These are phyloP conservation scores for Cryptotis parvus DNA, from an alignment of 2,113 vertebrate species.

Conservation along the genomic window DNA sequence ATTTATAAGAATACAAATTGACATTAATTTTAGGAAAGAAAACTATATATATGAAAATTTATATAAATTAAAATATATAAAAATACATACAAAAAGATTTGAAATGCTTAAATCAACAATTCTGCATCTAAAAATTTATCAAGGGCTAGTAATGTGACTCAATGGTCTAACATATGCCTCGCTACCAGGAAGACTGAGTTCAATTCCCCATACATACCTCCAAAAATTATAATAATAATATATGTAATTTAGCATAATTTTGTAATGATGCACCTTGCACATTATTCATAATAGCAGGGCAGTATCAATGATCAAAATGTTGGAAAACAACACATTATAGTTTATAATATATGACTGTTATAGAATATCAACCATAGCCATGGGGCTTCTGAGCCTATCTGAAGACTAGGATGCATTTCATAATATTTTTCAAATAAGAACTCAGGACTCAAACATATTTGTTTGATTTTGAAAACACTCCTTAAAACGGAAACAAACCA, in stretches of 20 bases:
- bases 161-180: no score
- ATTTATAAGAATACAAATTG: no score
- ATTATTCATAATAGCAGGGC: neutral
- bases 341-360: neutral
- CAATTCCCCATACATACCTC: no score
- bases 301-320: neutral
- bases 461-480: constrained; percentile 22
- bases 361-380: neutral
- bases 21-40: no score
- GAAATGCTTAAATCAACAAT: neutral
- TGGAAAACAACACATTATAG: neutral
- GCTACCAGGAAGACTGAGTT: no score
- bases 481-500: constrained; percentile 28
- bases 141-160: neutral
- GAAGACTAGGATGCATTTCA: constrained; percentile 24
- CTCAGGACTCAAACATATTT: neutral
- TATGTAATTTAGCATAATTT: no score
- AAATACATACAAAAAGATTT: no score
- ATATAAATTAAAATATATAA: no score
- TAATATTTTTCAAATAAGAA: constrained; percentile 29
- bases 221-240: no score
- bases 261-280: neutral
- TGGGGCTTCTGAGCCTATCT: constrained; percentile 12
- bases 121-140: neutral
- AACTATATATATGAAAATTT: no score